Evolutionary conservation across 1,140 invertebrate species (phyloP).

Genomic region (Lethrus apterus): DNA sequence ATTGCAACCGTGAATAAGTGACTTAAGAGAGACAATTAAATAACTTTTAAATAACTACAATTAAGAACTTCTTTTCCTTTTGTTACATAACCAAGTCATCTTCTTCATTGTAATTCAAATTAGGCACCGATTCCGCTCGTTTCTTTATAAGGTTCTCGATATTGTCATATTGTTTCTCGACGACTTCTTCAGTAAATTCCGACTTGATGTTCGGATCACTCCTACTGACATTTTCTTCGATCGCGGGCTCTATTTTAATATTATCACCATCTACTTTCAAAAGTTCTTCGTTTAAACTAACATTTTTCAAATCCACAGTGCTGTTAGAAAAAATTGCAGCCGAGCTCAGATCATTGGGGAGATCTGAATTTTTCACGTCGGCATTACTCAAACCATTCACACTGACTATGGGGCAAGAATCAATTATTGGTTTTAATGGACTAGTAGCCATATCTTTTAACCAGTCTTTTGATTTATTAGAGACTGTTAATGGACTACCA

Average conservation of each 20-base stretch:
- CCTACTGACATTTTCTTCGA: slow-evolving; percentile 31
- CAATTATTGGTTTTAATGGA: slow-evolving; percentile 36
- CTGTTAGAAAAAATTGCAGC: slow-evolving; percentile 83
- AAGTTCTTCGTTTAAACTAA: slow-evolving; percentile 66
- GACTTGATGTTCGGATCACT: slow-evolving; percentile 38
- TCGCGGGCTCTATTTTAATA: slow-evolving; percentile 44
- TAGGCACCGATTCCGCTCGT: slow-evolving; percentile 37
- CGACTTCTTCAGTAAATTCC: slow-evolving; percentile 38
- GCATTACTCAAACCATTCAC: slow-evolving; percentile 24
- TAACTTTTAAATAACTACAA: no score
- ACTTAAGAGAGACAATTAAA: no score
- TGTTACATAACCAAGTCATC: slow-evolving; percentile 17
- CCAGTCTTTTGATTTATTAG: slow-evolving; percentile 24
- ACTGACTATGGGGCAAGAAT: slow-evolving; percentile 24
- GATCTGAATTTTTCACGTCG: slow-evolving; percentile 8
- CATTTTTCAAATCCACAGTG: slow-evolving; percentile 76
- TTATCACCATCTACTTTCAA: slow-evolving; percentile 44
- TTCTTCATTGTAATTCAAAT: slow-evolving; percentile 23
- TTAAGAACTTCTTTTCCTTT: no score
- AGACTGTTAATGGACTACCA: slow-evolving; percentile 22
- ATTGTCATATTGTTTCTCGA: slow-evolving; percentile 25
- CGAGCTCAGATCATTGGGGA: slow-evolving; percentile 42
- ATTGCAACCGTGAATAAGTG: no score
- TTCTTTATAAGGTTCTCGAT: slow-evolving; percentile 28
- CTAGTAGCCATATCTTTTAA: slow-evolving; percentile 40